Percentiles rank a stretch among this genome's conserved stretches.
Conservation (phyloP, 2,888 invertebrate genomes). For the Eupithecia centaureata region DNA sequence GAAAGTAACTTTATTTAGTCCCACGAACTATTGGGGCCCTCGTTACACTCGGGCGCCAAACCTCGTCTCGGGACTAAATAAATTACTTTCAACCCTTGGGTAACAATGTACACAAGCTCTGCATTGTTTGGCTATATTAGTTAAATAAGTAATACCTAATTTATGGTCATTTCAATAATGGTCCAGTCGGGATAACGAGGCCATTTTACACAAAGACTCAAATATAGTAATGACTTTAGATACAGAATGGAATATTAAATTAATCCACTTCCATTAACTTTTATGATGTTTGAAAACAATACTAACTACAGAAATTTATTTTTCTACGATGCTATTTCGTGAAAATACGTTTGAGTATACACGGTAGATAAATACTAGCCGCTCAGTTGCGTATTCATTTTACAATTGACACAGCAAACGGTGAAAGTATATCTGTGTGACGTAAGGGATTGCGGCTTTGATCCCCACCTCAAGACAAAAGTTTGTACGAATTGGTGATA, state of each 20-base stretch:
- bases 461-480: background rate
- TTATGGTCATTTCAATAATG: background rate
- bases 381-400: background rate
- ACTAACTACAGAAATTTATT: background rate
- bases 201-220: background rate
- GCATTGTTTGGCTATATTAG: too few species aligned
- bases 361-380: background rate
- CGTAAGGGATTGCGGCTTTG: background rate
- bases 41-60: too few species aligned
- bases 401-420: background rate
- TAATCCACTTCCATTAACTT: slow-evolving; percentile 6
- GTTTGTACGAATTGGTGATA: background rate
- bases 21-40: too few species aligned
- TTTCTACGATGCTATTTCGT: background rate
- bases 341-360: background rate
- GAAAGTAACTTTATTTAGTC: too few species aligned
- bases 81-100: too few species aligned
- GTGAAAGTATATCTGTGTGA: background rate
- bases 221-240: background rate
- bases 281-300: background rate
- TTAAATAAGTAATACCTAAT: too few species aligned
- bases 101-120: too few species aligned
- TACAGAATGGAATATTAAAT: background rate
- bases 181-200: background rate
- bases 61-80: too few species aligned